phyloP scores from a whole-genome alignment of 2,797 vertebrate species.

The Lagorchestes hirsutus region DNA sequence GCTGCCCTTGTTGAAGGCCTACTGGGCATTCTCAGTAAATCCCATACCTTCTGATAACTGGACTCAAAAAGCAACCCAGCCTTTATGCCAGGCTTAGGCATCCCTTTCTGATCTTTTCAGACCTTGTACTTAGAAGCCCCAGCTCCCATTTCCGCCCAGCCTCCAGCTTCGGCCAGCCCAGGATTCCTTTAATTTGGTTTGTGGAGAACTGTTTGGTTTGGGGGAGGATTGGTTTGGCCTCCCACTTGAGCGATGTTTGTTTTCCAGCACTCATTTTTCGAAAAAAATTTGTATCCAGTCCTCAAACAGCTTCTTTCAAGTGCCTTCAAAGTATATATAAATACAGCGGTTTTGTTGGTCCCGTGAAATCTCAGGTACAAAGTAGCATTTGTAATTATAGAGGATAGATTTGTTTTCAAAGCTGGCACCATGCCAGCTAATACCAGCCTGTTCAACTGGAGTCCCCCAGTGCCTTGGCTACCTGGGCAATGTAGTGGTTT shows the following conservation, averaged over 20 bases:
- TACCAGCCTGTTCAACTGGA: slow-evolving; percentile 51
- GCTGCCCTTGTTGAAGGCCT: slow-evolving; percentile 41
- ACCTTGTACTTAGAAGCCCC: slow-evolving; percentile 53
- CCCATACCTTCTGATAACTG: slow-evolving; percentile 74
- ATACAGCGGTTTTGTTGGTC: slow-evolving; percentile 39
- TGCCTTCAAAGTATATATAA: slow-evolving; percentile 32
- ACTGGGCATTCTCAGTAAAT: slow-evolving; percentile 72
- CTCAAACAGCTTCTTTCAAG: slow-evolving; percentile 49
- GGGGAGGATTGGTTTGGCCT: not conserved
- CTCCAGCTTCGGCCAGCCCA: not conserved
- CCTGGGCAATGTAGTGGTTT: not conserved
- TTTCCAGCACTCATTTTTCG: slow-evolving; percentile 52
- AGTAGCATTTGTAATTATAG: slow-evolving; percentile 58
- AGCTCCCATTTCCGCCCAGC: slow-evolving; percentile 33
- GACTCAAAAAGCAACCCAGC: slow-evolving; percentile 51
- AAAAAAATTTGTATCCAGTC: slow-evolving; percentile 29
- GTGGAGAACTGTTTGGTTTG: slow-evolving; percentile 58
- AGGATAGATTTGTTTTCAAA: slow-evolving; percentile 27
- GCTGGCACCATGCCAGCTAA: slow-evolving; percentile 5
- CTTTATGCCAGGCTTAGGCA: slow-evolving; percentile 55
- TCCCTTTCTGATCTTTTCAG: slow-evolving; percentile 71
- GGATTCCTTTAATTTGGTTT: slow-evolving; percentile 62
- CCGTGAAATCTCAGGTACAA: slow-evolving; percentile 25
- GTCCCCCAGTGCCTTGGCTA: slow-evolving; percentile 39
- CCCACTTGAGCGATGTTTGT: slow-evolving; percentile 40